These are phyloP conservation scores for Cairina moschata DNA, from an alignment of 2,113 vertebrate species.

Conservation along the genomic window DNA sequence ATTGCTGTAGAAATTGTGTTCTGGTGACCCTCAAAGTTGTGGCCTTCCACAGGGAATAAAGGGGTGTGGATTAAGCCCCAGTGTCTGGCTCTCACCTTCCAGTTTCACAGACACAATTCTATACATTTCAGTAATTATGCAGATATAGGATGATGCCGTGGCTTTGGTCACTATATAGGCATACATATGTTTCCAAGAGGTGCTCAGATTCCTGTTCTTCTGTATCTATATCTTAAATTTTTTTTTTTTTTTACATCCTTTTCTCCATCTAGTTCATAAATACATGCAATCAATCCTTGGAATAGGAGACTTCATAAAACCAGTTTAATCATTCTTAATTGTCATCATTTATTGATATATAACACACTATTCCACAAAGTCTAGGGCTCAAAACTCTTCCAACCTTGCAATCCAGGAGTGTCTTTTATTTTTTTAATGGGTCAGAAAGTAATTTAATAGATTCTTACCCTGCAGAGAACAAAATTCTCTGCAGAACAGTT, in stretches of 20 bases:
- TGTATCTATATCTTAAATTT: not conserved
- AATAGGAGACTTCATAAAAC: not conserved
- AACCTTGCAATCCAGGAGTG: not conserved
- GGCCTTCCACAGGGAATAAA: not conserved
- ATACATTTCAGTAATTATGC: rapidly evolving
- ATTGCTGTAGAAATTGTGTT: not conserved
- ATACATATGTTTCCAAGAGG: rapidly evolving
- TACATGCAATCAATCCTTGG: not conserved
- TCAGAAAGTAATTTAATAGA: slow-evolving; percentile 36
- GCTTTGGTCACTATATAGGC: not conserved
- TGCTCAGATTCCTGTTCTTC: not conserved
- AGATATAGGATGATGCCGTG: rapidly evolving
- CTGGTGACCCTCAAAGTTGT: not conserved
- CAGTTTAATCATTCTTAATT: not conserved
- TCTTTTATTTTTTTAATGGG: not conserved
- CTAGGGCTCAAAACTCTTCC: not conserved
- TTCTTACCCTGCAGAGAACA: slow-evolving; percentile 47
- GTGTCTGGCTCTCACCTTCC: not conserved
- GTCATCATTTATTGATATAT: not conserved
- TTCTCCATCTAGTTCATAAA: not conserved
- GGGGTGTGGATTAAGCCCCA: not conserved
- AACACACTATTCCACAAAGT: not conserved
- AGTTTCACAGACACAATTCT: not conserved
- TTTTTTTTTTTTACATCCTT: not conserved
- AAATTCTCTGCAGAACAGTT: slow-evolving; percentile 68